Percentiles rank a stretch among this genome's conserved stretches.
phyloP scores from a whole-genome alignment of 2,888 invertebrate genomes.

The Tuta absoluta region DNA sequence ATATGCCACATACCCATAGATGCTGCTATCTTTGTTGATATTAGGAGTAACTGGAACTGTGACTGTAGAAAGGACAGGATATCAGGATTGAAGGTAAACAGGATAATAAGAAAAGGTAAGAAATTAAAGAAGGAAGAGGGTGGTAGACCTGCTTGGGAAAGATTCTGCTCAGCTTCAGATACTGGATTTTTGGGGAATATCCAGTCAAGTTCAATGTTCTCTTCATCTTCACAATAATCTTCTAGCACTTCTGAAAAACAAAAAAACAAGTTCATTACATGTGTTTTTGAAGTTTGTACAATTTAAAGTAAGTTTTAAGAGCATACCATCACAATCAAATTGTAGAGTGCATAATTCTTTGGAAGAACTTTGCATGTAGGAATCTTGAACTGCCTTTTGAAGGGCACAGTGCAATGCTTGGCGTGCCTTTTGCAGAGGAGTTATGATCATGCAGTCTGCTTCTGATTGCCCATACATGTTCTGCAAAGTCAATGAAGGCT shows the following conservation, averaged over 20 bases:
- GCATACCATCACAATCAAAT: conserved; percentile 56
- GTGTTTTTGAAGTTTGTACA: neutral
- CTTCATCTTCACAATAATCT: conserved; percentile 64
- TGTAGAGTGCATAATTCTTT: conserved; percentile 50
- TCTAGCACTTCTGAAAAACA: conserved; percentile 57
- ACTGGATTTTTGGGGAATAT: conserved; percentile 46
- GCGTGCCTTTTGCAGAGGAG: conserved; percentile 73
- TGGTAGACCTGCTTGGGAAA: conserved; percentile 53
- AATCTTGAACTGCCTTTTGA: conserved; percentile 68
- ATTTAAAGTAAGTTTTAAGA: neutral
- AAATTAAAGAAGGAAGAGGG: conserved; percentile 36
- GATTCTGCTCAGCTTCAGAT: conserved; percentile 38
- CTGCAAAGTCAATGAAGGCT: conserved; percentile 40
- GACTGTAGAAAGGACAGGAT: conserved; percentile 41
- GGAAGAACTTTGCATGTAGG: conserved; percentile 57
- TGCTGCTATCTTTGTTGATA: conserved; percentile 26
- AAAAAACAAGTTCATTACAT: neutral
- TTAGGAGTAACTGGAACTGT: conserved; percentile 32
- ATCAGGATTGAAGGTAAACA: conserved; percentile 25
- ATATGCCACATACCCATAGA: conserved; percentile 30
- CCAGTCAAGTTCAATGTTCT: conserved; percentile 66
- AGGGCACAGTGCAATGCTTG: conserved; percentile 66
- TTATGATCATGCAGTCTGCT: conserved; percentile 53
- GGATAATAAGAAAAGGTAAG: conserved; percentile 30
- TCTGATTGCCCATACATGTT: conserved; percentile 52